Conservation (phyloP, 2,797 vertebrate species). For the Xenentodon cancila region DNA sequence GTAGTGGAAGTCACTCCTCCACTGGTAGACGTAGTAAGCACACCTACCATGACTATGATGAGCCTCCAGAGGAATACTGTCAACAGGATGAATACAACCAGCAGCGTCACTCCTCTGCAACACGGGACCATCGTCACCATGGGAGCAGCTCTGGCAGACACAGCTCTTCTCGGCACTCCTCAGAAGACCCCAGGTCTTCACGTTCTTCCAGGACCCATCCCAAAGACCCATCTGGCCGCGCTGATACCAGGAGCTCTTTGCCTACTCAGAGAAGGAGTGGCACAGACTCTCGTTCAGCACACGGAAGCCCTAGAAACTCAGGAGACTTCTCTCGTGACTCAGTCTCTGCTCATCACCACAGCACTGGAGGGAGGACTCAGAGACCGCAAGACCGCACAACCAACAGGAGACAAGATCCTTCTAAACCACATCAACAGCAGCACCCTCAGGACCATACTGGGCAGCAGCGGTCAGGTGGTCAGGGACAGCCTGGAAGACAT, state of each 20-base stretch:
- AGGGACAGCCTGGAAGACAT: constrained; percentile 72
- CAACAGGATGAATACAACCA: constrained; percentile 91
- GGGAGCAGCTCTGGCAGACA: constrained; percentile 90
- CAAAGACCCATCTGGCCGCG: constrained; percentile 86
- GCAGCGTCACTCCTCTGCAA: constrained; percentile 83
- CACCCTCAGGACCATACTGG: constrained; percentile 69
- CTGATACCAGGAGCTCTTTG: constrained; percentile 85
- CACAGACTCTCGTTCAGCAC: constrained; percentile 81
- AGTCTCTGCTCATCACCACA: constrained; percentile 84
- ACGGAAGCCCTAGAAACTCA: constrained; percentile 84
- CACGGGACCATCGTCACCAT: constrained; percentile 93
- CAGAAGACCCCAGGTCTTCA: constrained; percentile 87
- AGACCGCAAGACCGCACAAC: constrained; percentile 78
- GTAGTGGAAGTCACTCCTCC: constrained; percentile 88
- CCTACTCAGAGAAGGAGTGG: constrained; percentile 86
- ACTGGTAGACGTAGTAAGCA: constrained; percentile 92
- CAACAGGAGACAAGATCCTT: constrained; percentile 77
- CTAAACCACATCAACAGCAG: constrained; percentile 78
- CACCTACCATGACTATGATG: constrained; percentile 96
- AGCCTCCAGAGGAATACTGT: constrained; percentile 94
- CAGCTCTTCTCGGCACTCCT: constrained; percentile 86
- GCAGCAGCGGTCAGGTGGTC: constrained; percentile 74
- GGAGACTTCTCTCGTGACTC: constrained; percentile 89
- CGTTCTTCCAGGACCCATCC: constrained; percentile 90
- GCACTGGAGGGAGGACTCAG: constrained; percentile 86